Base-by-base conservation (phyloP, 2,113 vertebrate genomes). In the Oncorhynchus tshawytscha region DNA sequence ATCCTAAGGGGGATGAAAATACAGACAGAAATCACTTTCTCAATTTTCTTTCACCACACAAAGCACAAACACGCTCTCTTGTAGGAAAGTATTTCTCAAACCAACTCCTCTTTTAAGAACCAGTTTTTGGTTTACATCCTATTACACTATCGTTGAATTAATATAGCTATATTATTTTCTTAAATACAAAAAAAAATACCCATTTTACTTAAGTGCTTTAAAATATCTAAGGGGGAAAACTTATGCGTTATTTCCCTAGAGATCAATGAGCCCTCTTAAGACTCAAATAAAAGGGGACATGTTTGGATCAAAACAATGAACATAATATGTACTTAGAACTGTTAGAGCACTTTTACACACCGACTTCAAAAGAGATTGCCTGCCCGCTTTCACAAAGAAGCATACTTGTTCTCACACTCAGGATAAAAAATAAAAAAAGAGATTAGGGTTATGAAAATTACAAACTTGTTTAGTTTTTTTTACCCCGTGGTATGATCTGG, bases 121-220 rank as follows among this genome's bases (percentile, higher is more conserved):
- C 82, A 64, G 76, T 83, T 89, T 90, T 90, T 90, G 87, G 88
- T 90, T 90, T 89, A 84, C 85, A 90, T 86, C 84, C 87, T 86
- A 85, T 84, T 81, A 77, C 18, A 57, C 76, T 82, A 78, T 20
- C 29, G 18, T 34, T 29, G 22, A 20, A 71, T n/a, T 65, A 49
- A 80, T 76, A 78, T 75, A 79, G 73, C 57, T 84, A 72, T 74
- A 34, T 72, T 83, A 70, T 84, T 81, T 83, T 72, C 83, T 81
- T 70, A 85, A 86, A 91, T 90, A 87, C 83, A 91, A 78, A 78
- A 51, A 24, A 24, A 67, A 67, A 67, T 76, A 74, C 81, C 84
- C 78, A 83, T 80, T 74, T 71, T 75, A 78, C 78, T 85, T 76
- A 90, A 89, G 87, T 91, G 86, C 90, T 89, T 87, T 67, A 72